These are phyloP conservation scores for Carcina quercana DNA, from an alignment of 2,888 invertebrate genomes.

Conservation along the genomic window DNA sequence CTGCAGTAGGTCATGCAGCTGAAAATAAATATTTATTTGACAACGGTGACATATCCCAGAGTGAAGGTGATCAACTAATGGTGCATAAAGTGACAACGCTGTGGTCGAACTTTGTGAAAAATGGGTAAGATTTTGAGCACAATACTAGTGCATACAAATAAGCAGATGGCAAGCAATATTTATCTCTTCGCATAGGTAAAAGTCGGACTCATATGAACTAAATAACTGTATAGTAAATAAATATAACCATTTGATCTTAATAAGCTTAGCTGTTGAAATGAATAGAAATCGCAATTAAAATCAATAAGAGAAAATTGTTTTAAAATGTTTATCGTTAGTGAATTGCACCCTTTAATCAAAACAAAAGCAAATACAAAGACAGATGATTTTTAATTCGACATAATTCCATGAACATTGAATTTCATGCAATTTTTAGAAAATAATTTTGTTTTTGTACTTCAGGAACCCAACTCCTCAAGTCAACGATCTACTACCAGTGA, in stretches of 20 bases:
- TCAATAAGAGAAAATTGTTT: too few relatives aligned
- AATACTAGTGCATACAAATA: neutral
- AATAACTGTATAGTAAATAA: too few relatives aligned
- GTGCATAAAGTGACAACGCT: slow-evolving; percentile 11
- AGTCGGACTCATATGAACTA: too few relatives aligned
- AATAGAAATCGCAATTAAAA: too few relatives aligned
- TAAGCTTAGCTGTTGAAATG: too few relatives aligned
- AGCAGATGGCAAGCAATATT: too few relatives aligned
- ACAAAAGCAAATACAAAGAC: neutral
- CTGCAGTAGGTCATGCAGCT: neutral
- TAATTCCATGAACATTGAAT: neutral
- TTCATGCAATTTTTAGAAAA: neutral
- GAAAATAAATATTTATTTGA: slow-evolving; percentile 1
- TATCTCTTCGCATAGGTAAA: too few relatives aligned
- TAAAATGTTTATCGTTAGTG: too few relatives aligned
- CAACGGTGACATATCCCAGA: neutral
- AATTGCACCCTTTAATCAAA: too few relatives aligned
- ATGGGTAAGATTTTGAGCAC: slow-evolving; percentile 2
- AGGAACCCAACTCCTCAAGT: slow-evolving; percentile 15
- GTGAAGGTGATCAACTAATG: slow-evolving; percentile 7
- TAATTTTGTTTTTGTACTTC: slow-evolving; percentile 4
- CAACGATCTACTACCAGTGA: slow-evolving; percentile 11
- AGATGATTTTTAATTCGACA: neutral
- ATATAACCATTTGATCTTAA: too few relatives aligned
- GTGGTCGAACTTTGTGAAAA: slow-evolving; percentile 17